Evolutionary conservation across 2,113 vertebrate genomes (phyloP).

Genomic region (Ahaetulla prasina): DNA sequence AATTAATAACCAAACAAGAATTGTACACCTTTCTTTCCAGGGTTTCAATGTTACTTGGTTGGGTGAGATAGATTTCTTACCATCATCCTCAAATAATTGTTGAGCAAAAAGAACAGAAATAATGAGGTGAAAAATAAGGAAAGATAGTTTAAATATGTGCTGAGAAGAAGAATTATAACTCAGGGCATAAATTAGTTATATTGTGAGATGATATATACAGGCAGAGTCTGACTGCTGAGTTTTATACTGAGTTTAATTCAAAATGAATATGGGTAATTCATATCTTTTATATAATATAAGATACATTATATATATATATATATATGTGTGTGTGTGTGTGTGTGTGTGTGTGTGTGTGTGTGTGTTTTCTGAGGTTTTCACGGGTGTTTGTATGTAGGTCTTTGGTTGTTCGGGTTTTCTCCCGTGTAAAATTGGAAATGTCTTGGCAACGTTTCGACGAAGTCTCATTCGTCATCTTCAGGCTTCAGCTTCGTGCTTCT

Average conservation of each 20-base stretch:
- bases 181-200: neutral
- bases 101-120: neutral
- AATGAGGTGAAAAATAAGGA: neutral
- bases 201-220: neutral
- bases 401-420: no score
- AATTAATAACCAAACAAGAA: neutral
- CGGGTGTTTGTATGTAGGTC: no score
- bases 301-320: no score
- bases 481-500: no score
- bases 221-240: neutral
- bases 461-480: no score
- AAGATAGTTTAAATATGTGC: neutral
- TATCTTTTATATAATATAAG: neutral
- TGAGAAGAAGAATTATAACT: neutral
- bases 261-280: neutral
- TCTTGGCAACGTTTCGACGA: no score
- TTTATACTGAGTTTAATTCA: neutral
- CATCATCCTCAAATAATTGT: neutral
- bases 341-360: no score
- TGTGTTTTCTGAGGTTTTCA: no score
- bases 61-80: neutral
- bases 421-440: no score
- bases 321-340: no score
- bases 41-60: neutral
- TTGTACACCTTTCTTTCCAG: neutral